Evolutionary conservation across 2,797 vertebrate species (phyloP), one percentile per base, ranked within the genome.

Genomic region (Danio choprae): DNA sequence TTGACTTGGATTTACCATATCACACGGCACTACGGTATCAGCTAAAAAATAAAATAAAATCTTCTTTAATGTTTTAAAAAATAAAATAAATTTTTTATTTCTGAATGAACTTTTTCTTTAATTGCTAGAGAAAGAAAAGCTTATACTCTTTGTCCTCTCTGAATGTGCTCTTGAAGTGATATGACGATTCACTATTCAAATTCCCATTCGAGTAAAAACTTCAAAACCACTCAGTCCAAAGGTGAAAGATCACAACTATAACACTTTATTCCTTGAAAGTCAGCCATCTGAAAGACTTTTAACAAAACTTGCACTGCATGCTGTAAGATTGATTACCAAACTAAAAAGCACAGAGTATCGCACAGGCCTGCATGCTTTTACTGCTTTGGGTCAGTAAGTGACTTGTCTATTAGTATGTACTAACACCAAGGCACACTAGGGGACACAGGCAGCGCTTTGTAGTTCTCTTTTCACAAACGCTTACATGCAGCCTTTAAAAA

Each of bases 351-450:
- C 43, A 64, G 62, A 79, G 74, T 79, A 81, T 69, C 69, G 55
- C 55, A 44, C 41, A 22, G 50, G 48, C 46, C 29, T 2, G 4
- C 55, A 62, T 46, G 46, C 53, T 62, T 53, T 59, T 58, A 69
- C 29, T 53, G 18, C 40, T 18, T 65, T 68, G 56, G 51, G 73
- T 77, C 36, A 68, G 50, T 60, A 74, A 79, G 60, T 20, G 13
- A 16, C 11, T 77, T 56, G 56, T 82, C 75, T 81, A 63, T 80
- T 82, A 53, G 50, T 64, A 70, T 84, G 58, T 76, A 48, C 56
- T 44, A 80, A 75, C 44, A 77, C 50, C 48, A 73, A 74, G 79
- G 65, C 68, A 59, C 73, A 70, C 56, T 56, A 69, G 77, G 68
- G 62, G 15, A 74, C 75, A 71, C 6, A 68, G 44, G 56, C 20